Evolutionary conservation across 2,888 invertebrate genomes (phyloP).

Genomic region (Epirrhoe tristata): DNA sequence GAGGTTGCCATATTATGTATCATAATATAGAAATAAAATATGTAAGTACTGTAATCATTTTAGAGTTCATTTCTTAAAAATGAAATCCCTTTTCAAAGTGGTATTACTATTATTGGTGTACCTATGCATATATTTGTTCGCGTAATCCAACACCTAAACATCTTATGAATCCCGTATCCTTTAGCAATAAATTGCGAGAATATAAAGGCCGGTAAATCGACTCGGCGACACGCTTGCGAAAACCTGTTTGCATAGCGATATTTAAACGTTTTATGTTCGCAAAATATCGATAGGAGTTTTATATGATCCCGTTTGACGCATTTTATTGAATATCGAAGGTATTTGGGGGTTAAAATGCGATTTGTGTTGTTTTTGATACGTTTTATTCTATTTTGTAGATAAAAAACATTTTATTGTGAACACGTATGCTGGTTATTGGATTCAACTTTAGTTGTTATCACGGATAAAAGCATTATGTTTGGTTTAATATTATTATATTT

Average conservation of each 20-base stretch:
- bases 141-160: slow-evolving; percentile 28
- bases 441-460: not conserved
- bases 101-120: not conserved
- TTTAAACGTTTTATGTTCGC: slow-evolving; percentile 60
- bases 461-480: too few species aligned
- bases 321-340: slow-evolving; percentile 80
- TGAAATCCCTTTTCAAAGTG: not conserved
- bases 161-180: slow-evolving; percentile 33
- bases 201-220: slow-evolving; percentile 56
- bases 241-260: slow-evolving; percentile 68
- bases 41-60: too few species aligned
- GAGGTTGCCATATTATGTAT: not conserved
- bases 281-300: slow-evolving; percentile 63
- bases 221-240: slow-evolving; percentile 50
- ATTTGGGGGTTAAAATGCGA: slow-evolving; percentile 75
- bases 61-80: too few species aligned
- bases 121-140: not conserved
- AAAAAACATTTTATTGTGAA: slow-evolving; percentile 29
- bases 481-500: too few species aligned
- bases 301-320: slow-evolving; percentile 71
- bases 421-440: not conserved
- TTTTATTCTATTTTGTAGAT: slow-evolving; percentile 67
- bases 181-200: slow-evolving; percentile 50
- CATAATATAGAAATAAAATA: too few species aligned
- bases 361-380: slow-evolving; percentile 71